These are phyloP conservation scores for Irena cyanogastra DNA, from an alignment of 2,113 vertebrate genomes.

Conservation along the genomic window DNA sequence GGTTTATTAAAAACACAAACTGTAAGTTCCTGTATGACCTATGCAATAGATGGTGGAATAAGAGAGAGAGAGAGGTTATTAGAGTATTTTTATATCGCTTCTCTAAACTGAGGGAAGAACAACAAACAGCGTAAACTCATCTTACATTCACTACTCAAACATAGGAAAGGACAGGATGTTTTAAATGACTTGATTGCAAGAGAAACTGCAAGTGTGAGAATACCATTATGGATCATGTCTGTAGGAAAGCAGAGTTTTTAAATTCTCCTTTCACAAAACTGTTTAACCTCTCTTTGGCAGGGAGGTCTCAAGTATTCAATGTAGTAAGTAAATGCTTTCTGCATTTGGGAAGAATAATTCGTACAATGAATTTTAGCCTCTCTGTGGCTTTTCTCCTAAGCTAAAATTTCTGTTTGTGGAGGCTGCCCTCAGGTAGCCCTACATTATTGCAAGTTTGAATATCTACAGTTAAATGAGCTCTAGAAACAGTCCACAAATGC, in stretches of 20 bases:
- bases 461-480: not conserved
- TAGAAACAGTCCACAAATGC: not conserved
- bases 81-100: not conserved
- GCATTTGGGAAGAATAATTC: not conserved
- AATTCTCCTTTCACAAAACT: not conserved
- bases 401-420: not conserved
- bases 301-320: not conserved
- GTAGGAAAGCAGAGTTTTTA: not conserved
- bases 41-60: not conserved
- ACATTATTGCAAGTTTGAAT: not conserved
- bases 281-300: not conserved
- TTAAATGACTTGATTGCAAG: not conserved
- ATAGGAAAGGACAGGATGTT: not conserved
- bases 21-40: not conserved
- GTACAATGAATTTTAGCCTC: not conserved
- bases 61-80: not conserved
- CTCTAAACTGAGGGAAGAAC: not conserved
- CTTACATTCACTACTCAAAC: not conserved
- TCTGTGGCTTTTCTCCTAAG: not conserved
- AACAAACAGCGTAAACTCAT: not conserved
- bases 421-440: not conserved
- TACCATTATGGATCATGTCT: not conserved
- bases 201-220: not conserved
- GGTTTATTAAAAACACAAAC: not conserved
- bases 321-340: not conserved